Conservation (phyloP, 2,113 vertebrate species). For the Ochotona curzoniae region DNA sequence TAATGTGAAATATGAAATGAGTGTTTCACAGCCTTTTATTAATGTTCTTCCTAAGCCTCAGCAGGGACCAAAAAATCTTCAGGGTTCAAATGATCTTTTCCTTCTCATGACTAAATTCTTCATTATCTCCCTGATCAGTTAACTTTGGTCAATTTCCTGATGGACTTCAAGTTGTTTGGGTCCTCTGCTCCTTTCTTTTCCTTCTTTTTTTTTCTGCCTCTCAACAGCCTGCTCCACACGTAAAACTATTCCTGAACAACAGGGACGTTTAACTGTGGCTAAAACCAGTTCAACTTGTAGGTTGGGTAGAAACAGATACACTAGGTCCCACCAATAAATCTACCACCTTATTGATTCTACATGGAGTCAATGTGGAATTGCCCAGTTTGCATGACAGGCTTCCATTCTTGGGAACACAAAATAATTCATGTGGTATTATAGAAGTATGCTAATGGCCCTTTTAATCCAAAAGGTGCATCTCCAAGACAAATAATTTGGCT, state of each 20-base stretch:
- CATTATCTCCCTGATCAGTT: not conserved
- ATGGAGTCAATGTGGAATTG: not conserved
- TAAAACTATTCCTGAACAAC: not conserved
- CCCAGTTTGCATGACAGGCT: not conserved
- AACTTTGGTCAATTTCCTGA: not conserved
- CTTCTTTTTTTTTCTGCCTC: not conserved
- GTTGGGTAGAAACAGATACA: not conserved
- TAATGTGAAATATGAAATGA: not conserved
- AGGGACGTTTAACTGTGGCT: not conserved
- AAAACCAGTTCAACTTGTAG: not conserved
- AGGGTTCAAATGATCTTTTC: not conserved
- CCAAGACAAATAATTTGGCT: not conserved
- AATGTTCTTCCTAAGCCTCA: not conserved
- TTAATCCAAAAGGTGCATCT: not conserved
- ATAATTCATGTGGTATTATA: not conserved
- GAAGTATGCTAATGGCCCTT: not conserved
- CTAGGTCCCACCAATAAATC: not conserved
- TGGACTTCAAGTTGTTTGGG: not conserved
- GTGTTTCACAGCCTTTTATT: not conserved
- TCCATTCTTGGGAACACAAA: not conserved
- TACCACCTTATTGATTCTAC: not conserved
- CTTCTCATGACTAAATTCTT: not conserved
- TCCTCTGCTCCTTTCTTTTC: not conserved
- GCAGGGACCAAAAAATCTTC: not conserved
- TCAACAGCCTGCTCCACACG: not conserved